phyloP scores from a whole-genome alignment of 1,140 invertebrate species.

The Caenorhabditis remanei region DNA sequence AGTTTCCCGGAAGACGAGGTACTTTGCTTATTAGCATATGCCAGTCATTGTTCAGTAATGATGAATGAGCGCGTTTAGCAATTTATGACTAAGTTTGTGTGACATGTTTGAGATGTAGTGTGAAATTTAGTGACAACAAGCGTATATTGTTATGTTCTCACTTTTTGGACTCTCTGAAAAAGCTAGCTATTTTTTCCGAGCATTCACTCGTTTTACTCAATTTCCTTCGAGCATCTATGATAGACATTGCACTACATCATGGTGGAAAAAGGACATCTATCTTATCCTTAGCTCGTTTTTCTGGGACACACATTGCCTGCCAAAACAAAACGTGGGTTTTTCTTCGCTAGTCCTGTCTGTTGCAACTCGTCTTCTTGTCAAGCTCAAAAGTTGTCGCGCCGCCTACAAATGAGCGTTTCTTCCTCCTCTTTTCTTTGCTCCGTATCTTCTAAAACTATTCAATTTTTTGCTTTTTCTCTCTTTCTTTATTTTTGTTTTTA shows the following conservation, averaged over 20 bases:
- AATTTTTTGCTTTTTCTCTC: conserved; percentile 6
- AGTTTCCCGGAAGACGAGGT: not conserved
- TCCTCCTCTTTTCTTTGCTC: not conserved
- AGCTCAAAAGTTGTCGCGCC: conserved; percentile 53
- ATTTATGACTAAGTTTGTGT: not conserved
- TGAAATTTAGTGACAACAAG: too few relatives aligned
- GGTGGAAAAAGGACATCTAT: conserved; percentile 29
- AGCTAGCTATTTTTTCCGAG: not conserved
- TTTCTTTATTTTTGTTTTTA: conserved; percentile 40
- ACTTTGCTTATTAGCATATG: conserved; percentile 26
- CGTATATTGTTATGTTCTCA: not conserved
- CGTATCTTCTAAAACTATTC: conserved; percentile 36
- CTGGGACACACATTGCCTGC: not conserved
- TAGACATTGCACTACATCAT: not conserved
- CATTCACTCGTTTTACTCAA: not conserved
- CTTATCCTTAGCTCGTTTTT: conserved; percentile 30
- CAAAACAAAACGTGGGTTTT: conserved; percentile 54
- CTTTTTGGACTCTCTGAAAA: not conserved
- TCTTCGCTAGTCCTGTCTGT: conserved; percentile 8
- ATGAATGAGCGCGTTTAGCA: conserved; percentile 7
- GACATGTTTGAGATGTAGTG: not conserved
- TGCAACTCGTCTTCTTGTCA: conserved; percentile 53
- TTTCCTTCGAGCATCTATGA: not conserved
- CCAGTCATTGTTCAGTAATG: conserved; percentile 14
- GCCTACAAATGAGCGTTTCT: conserved; percentile 50